phyloP scores from a whole-genome alignment of 2,113 vertebrate species.

The Pseudolaguvia tuberculata region DNA sequence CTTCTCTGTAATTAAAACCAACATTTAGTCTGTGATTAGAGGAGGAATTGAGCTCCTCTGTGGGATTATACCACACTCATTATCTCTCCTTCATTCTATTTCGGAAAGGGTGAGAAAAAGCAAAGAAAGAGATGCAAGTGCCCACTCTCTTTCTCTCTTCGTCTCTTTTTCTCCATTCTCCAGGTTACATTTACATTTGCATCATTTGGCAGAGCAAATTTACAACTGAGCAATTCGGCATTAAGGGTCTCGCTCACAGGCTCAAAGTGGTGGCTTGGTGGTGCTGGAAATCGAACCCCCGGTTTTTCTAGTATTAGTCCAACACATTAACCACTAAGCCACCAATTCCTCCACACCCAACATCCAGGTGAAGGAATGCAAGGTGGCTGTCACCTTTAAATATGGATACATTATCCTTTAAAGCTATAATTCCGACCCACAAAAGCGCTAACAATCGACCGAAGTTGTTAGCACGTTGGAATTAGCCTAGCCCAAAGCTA shows the following conservation, averaged over 20 bases:
- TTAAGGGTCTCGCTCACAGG: too few species aligned
- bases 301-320: too few species aligned
- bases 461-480: constrained; percentile 1
- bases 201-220: too few species aligned
- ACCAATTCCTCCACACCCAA: too few species aligned
- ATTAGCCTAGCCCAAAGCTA: constrained; percentile 28
- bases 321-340: too few species aligned
- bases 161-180: too few species aligned
- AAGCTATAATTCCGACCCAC: constrained; percentile 12
- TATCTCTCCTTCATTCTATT: constrained; percentile 62
- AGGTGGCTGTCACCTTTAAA: constrained; percentile 1
- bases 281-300: too few species aligned
- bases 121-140: constrained; percentile 36
- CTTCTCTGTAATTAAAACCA: constrained; percentile 69
- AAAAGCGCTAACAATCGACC: not conserved
- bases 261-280: too few species aligned
- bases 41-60: constrained; percentile 59
- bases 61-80: constrained; percentile 67
- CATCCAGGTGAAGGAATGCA: constrained; percentile 22
- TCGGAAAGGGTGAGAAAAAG: constrained; percentile 43
- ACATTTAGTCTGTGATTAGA: constrained; percentile 67
- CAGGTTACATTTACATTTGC: too few species aligned
- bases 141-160: not conserved
- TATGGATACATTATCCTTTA: not conserved
- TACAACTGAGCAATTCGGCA: too few species aligned